Base-by-base conservation (phyloP, 2,797 vertebrate genomes). In the Enteromius argenteus region DNA sequence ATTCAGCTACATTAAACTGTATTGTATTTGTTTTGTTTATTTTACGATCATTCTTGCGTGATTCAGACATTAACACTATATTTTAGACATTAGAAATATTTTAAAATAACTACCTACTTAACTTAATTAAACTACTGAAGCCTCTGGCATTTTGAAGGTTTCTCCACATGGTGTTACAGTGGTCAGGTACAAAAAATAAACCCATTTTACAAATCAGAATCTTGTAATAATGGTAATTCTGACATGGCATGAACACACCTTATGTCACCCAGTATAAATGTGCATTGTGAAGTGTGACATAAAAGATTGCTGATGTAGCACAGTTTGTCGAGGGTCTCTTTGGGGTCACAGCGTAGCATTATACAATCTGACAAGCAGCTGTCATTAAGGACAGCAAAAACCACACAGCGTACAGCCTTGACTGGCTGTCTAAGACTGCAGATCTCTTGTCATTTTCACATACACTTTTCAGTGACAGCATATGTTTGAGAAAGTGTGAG, bases 391-490 rank as follows among this genome's bases (percentile, higher is more conserved):
- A 64, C 56, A 67, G 60, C 60, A 49, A 23, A 14, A 37, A 67
- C 35, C 30, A 27, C 78, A 49, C 35, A 30, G 49, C 35, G 1
- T 39, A 58, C 15, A 58, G 66, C 49, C 5, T 66, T 46, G 76
- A 66, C 60, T 62, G 64, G 60, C n/a, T 77, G 75, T 77, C 56
- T 17, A 10, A 42, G 15, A 30, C 10, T 77, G 21, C n/a, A 27
- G 21, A 23, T 66, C 15, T 42, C 46, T 27, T 62, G 56, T 72
- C 71, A 67, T 80, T 32, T 46, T 15, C 62, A 76, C 46, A 68
- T 77, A 72, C 23, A 71, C 53, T 42, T 83, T 60, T 79, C 32
- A 66, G 58, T 60, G 64, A 79, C 56, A 42, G 82, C 82, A 84
- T 74, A 73, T 80, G 85, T 80, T 49, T 66, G 67, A n/a, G 46